Evolutionary conservation across 2,888 invertebrate genomes (phyloP).

Genomic region (Callyntrura sp.): DNA sequence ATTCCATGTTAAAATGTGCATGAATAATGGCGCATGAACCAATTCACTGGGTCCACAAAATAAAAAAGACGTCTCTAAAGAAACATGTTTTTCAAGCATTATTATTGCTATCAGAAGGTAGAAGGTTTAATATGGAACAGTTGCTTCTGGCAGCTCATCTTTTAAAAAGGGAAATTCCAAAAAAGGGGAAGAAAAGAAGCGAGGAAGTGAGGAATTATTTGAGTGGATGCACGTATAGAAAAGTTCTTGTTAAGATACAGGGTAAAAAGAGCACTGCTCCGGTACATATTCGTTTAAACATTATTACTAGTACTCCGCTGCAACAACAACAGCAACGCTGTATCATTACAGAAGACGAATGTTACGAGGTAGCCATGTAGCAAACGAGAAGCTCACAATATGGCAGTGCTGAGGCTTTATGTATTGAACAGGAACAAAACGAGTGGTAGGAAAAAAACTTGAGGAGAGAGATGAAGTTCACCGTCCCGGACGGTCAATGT

Average conservation of each 20-base stretch:
- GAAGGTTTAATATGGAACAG: neutral
- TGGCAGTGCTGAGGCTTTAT: neutral
- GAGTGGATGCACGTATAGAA: neutral
- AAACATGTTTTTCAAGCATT: neutral
- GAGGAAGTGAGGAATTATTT: constrained; percentile 20
- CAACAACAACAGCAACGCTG: neutral
- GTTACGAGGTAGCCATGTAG: neutral
- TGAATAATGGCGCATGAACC: neutral
- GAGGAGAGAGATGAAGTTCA: constrained; percentile 79
- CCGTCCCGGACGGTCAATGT: constrained; percentile 84
- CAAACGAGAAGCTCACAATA: neutral
- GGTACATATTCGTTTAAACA: neutral
- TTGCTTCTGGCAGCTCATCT: constrained; percentile 20
- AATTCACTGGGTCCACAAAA: neutral
- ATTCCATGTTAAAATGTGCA: constrained; percentile 22
- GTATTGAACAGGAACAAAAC: constrained; percentile 29
- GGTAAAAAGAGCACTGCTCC: neutral
- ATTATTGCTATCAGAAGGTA: neutral
- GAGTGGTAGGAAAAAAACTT: constrained; percentile 66
- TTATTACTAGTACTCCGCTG: neutral
- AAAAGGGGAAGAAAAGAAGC: constrained; percentile 43
- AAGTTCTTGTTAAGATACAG: neutral
- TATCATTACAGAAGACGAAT: neutral
- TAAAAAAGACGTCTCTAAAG: constrained; percentile 18
- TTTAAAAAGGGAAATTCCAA: neutral